These are phyloP conservation scores for Apoderus coryli DNA, from an alignment of 2,888 invertebrate species.

Conservation along the genomic window DNA sequence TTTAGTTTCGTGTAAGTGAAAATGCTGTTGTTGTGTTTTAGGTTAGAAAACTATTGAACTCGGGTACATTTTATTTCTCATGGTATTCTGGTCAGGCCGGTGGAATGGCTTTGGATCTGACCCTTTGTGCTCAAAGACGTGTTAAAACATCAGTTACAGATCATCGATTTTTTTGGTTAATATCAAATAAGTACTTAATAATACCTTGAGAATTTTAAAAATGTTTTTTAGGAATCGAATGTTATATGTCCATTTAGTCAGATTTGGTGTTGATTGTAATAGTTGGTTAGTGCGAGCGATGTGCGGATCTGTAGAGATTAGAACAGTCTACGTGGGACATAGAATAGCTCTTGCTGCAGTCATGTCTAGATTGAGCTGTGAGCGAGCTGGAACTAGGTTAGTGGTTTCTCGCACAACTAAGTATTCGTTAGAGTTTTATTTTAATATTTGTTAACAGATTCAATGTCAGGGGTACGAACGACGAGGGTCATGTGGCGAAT, in stretches of 20 bases:
- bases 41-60: conserved; percentile 77
- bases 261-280: conserved; percentile 80
- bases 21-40: conserved; percentile 16
- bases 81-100: conserved; percentile 40
- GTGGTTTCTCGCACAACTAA: too few relatives aligned
- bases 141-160: conserved; percentile 70
- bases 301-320: conserved; percentile 95
- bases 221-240: conserved; percentile 65
- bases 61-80: conserved; percentile 98
- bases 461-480: conserved; percentile 97
- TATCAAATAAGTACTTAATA: neutral
- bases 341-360: conserved; percentile 90
- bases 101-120: conserved; percentile 62
- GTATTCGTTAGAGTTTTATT: too few relatives aligned
- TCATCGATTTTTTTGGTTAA: conserved; percentile 90
- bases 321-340: conserved; percentile 96
- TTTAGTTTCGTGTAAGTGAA: neutral
- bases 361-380: conserved; percentile 90
- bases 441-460: too few relatives aligned
- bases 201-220: neutral
- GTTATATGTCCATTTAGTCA: conserved; percentile 81
- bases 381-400: conserved; percentile 86
- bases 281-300: conserved; percentile 90
- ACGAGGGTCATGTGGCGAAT: conserved; percentile 98
- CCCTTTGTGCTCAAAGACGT: conserved; percentile 83